A percentile compares a stretch with the other conserved stretches of the same genome.
These are phyloP conservation scores for Pristionchus mayeri DNA, from an alignment of 2,888 invertebrate genomes.

Conservation along the genomic window DNA sequence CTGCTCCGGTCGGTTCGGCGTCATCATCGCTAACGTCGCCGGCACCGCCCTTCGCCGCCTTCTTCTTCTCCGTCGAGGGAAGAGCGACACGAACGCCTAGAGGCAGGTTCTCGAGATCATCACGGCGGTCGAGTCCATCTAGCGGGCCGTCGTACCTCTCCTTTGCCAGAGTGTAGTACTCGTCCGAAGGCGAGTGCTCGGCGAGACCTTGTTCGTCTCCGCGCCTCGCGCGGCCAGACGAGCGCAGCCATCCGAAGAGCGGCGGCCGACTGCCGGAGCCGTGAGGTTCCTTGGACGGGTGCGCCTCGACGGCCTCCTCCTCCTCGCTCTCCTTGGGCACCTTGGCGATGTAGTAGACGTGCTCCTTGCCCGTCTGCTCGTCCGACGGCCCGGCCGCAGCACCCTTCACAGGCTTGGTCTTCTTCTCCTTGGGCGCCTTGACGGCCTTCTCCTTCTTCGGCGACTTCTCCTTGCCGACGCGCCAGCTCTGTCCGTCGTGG, in stretches of 20 bases:
- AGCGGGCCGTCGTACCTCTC: constrained; percentile 39
- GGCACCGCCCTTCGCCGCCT: neutral
- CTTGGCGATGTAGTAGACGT: constrained; percentile 44
- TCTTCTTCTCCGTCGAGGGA: constrained; percentile 14
- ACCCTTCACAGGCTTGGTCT: constrained; percentile 10
- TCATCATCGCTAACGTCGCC: constrained; percentile 11
- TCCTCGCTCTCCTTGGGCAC: constrained; percentile 41
- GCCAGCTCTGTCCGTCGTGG: constrained; percentile 17
- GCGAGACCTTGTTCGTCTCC: neutral
- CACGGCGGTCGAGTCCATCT: constrained; percentile 28
- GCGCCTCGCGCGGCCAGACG: constrained; percentile 25
- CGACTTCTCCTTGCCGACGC: constrained; percentile 15
- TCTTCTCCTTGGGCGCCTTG: constrained; percentile 42
- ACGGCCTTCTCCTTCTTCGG: neutral
- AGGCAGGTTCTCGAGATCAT: constrained; percentile 41
- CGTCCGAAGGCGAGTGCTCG: constrained; percentile 30
- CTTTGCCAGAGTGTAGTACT: constrained; percentile 15
- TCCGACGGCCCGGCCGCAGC: neutral
- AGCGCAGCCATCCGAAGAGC: constrained; percentile 40
- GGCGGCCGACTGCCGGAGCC: constrained; percentile 4
- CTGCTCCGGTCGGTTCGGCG: constrained; percentile 6
- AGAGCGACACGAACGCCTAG: constrained; percentile 24
- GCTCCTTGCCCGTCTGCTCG: constrained; percentile 26
- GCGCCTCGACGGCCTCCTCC: constrained; percentile 7
- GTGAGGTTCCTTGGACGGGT: constrained; percentile 11